These are phyloP conservation scores for Paraplagusia blochii DNA, from an alignment of 2,113 vertebrate genomes.

Conservation along the genomic window DNA sequence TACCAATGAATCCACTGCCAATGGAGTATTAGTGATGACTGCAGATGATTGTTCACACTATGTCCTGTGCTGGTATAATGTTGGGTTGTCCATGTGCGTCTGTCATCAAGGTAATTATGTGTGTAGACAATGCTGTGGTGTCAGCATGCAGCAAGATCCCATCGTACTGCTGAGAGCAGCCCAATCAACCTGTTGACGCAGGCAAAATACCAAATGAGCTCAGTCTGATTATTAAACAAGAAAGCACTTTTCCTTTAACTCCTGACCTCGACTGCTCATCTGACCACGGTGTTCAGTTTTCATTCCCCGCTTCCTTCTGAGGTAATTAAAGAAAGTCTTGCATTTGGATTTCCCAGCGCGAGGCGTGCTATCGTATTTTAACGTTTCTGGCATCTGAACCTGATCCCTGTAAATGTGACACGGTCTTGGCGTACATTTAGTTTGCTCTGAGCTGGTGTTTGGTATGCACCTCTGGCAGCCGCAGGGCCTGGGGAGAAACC, in stretches of 20 bases:
- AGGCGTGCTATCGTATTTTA: conserved; percentile 39
- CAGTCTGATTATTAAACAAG: conserved; percentile 57
- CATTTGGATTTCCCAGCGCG: conserved; percentile 28
- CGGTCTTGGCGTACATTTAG: conserved; percentile 24
- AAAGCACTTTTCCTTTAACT: conserved; percentile 38
- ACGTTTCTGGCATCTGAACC: conserved; percentile 50
- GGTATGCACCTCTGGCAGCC: conserved; percentile 52
- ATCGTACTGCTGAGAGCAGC: conserved; percentile 18
- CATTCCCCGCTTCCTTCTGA: conserved; percentile 17
- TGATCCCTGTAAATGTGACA: conserved; percentile 37
- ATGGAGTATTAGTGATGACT: too few relatives aligned
- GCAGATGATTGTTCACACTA: not conserved
- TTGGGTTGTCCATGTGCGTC: conserved; percentile 11
- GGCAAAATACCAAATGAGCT: conserved; percentile 41
- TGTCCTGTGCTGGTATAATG: not conserved
- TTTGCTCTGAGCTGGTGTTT: conserved; percentile 52
- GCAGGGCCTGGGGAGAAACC: conserved; percentile 48
- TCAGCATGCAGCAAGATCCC: conserved; percentile 54
- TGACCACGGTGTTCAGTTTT: conserved; percentile 22
- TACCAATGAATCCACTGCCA: too few relatives aligned
- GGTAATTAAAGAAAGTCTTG: conserved; percentile 47
- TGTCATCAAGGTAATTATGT: conserved; percentile 41
- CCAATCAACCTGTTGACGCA: conserved; percentile 64
- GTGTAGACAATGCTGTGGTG: conserved; percentile 46
- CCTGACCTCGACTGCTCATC: conserved; percentile 56